Conservation (phyloP, 2,888 invertebrate genomes). For the Serripes groenlandicus region DNA sequence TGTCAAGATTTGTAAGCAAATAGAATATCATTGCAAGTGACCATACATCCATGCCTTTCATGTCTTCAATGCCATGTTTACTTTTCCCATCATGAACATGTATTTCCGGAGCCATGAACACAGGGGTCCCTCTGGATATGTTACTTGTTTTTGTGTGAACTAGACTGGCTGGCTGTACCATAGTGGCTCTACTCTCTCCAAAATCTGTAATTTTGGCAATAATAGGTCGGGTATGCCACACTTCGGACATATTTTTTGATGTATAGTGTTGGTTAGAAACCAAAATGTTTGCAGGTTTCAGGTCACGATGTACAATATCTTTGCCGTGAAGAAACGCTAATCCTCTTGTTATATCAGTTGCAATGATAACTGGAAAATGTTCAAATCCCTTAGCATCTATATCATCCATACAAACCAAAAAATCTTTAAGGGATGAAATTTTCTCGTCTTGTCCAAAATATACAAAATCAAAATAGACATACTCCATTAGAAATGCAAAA, state of each 20-base stretch:
- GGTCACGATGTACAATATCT: conserved; percentile 26
- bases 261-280: conserved; percentile 25
- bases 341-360: conserved; percentile 18
- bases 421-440: conserved; percentile 12
- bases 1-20: conserved; percentile 22
- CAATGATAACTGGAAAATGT: conserved; percentile 21
- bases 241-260: neutral
- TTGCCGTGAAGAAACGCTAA: conserved; percentile 23
- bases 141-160: conserved; percentile 18
- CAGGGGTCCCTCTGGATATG: conserved; percentile 19
- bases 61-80: neutral
- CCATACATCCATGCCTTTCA: conserved; percentile 23
- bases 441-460: conserved; percentile 22
- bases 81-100: conserved; percentile 10
- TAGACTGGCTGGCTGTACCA: conserved; percentile 6
- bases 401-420: conserved; percentile 1
- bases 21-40: conserved; percentile 23
- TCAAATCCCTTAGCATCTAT: conserved; percentile 17
- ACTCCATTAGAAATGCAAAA: conserved; percentile 22
- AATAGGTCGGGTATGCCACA: conserved; percentile 5
- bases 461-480: conserved; percentile 24
- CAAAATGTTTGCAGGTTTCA: conserved; percentile 22
- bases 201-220: conserved; percentile 28
- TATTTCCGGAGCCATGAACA: conserved; percentile 27
- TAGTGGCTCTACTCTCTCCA: conserved; percentile 20